These are phyloP conservation scores for Macrobrachium rosenbergii DNA, from an alignment of 1,140 invertebrate genomes.

Conservation along the genomic window DNA sequence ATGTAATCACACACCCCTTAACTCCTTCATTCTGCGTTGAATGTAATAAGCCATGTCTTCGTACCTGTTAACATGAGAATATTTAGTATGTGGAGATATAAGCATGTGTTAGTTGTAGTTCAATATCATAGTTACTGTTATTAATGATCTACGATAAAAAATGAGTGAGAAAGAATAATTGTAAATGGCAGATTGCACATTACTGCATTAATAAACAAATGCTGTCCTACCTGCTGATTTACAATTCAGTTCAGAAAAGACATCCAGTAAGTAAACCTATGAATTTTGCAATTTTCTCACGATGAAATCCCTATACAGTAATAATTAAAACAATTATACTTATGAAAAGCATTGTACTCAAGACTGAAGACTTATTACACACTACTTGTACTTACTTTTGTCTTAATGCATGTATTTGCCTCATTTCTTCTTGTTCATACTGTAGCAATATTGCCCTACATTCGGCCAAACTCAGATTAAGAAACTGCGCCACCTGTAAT, in stretches of 20 bases:
- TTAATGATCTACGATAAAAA: not conserved
- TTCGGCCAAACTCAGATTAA: constrained; percentile 84
- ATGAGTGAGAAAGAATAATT: not conserved
- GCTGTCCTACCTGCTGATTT: no score
- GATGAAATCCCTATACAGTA: no score
- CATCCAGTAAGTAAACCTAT: no score
- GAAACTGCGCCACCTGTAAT: constrained; percentile 81
- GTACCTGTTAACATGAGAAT: constrained; percentile 14
- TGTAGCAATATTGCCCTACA: constrained; percentile 84
- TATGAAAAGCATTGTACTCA: not conserved
- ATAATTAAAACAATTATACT: no score
- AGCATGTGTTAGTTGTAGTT: not conserved
- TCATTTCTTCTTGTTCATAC: constrained; percentile 83
- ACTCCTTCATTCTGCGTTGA: constrained; percentile 53
- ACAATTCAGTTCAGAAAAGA: no score
- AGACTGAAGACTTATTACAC: not conserved
- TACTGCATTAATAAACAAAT: not conserved
- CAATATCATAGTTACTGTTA: not conserved
- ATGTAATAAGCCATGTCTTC: constrained; percentile 52
- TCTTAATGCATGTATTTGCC: constrained; percentile 79
- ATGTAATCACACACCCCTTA: constrained; percentile 38
- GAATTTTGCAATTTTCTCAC: no score
- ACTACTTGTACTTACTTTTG: constrained; percentile 76
- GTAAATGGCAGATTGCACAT: no score
- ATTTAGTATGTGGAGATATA: not conserved